phyloP scores from a whole-genome alignment of 2,797 vertebrate genomes.

The Triplophysa yarkandensis region DNA sequence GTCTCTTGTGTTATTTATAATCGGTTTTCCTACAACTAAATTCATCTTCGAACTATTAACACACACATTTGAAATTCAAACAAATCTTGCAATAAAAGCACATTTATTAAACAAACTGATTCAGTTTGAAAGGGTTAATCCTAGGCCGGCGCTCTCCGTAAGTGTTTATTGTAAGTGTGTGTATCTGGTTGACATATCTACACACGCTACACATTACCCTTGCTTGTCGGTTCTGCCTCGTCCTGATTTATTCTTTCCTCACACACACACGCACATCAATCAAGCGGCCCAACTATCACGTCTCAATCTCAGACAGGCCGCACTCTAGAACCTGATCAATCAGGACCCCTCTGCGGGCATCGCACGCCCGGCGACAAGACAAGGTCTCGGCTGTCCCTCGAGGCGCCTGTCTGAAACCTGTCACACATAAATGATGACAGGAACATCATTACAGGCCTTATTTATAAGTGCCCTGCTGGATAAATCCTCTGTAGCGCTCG shows the following conservation, averaged over 20 bases:
- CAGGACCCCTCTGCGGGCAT: constrained; percentile 42
- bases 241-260: constrained; percentile 36
- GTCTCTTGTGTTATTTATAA: constrained; percentile 17
- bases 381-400: constrained; percentile 50
- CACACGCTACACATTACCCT: constrained; percentile 22
- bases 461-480: constrained; percentile 55
- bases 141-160: background rate
- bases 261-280: constrained; percentile 39
- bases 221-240: constrained; percentile 27
- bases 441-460: constrained; percentile 56
- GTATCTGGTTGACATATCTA: constrained; percentile 4
- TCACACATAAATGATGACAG: constrained; percentile 58
- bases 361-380: constrained; percentile 45
- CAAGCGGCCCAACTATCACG: constrained; percentile 39
- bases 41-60: background rate
- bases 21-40: background rate
- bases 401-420: constrained; percentile 44
- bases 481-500: constrained; percentile 55
- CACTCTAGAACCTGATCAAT: constrained; percentile 52
- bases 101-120: background rate
- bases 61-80: constrained; percentile 1
- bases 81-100: background rate
- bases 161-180: constrained; percentile 19
- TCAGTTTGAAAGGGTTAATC: background rate
- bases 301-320: constrained; percentile 49